Percentiles rank a stretch among this genome's conserved stretches.
phyloP scores from a whole-genome alignment of 1,140 invertebrate genomes.

The Platyscapa corneri region DNA sequence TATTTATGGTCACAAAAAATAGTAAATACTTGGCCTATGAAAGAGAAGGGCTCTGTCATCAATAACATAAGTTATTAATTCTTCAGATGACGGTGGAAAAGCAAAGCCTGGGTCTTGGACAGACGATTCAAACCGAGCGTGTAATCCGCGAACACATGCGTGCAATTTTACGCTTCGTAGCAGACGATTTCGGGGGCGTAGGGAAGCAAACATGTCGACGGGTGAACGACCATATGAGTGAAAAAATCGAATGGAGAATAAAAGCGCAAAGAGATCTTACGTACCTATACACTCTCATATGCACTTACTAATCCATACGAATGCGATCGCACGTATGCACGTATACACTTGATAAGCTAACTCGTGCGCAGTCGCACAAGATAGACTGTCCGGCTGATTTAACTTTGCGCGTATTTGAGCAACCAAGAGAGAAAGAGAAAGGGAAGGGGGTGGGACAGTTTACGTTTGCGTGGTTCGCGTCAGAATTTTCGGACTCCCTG shows the following conservation, averaged over 20 bases:
- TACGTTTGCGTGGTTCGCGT: slow-evolving; percentile 58
- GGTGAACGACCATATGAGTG: not conserved
- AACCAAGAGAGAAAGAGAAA: slow-evolving; percentile 8
- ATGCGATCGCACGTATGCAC: not conserved
- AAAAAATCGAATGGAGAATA: slow-evolving; percentile 14
- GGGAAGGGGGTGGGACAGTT: slow-evolving; percentile 54
- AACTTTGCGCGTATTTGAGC: slow-evolving; percentile 61
- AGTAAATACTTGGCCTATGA: not conserved
- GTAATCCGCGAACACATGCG: slow-evolving; percentile 1
- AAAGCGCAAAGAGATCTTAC: slow-evolving; percentile 27
- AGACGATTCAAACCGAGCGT: slow-evolving; percentile 31
- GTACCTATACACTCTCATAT: not conserved
- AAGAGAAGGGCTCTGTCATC: slow-evolving; percentile 2
- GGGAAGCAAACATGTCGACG: slow-evolving; percentile 19
- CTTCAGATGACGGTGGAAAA: not conserved
- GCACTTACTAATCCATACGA: not conserved
- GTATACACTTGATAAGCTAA: not conserved
- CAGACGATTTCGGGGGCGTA: not conserved
- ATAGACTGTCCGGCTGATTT: slow-evolving; percentile 61
- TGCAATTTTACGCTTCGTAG: slow-evolving; percentile 42
- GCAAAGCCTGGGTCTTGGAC: slow-evolving; percentile 14
- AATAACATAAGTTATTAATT: slow-evolving; percentile 40
- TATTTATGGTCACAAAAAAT: not conserved
- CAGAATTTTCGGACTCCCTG: slow-evolving; percentile 40
- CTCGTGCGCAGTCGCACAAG: not conserved